Evolutionary conservation across 2,797 vertebrate species (phyloP), one percentile per base, ranked within the genome.

Genomic region (Gallirallus australis): DNA sequence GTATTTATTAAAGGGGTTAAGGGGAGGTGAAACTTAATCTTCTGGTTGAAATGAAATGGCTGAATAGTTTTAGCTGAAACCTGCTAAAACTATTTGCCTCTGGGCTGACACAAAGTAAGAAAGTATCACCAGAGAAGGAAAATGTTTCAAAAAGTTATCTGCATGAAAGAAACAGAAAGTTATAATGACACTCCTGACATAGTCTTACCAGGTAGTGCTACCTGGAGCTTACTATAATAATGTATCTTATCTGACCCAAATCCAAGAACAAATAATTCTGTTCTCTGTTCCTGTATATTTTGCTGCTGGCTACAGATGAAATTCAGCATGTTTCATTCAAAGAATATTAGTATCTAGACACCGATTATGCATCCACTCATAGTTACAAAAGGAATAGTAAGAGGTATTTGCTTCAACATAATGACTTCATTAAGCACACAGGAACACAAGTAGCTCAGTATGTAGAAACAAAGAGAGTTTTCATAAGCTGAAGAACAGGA

Each of bases 391-490:
- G 57, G 25, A 95, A 82, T 11, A 72, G 40, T 48, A 47, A 86
- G 79, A 47, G 28, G 4, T 61, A 33, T 95, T 94, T 27, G 9
- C 53, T 88, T 92, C 83, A 57, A 30, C 21, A 28, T 78, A 82
- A 91, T 82, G 64, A 63, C 60, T 94, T 93, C 35, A 64, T 94
- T 96, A 92, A 86, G 73, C 33, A 83, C 87, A 82, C 2, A 7
- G 71, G 37, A 94, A 76, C 78, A 61, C 52, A 89, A 82, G 76
- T 47, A 86, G 15, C 47, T 94, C 60, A 19, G 28, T 73, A 59
- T 13, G 30, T 23, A 71, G 89, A 70, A 75, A 64, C n/a, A 89
- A 69, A 91, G 37, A 52, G 23, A 80, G 12, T 53, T 93, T 76
- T 71, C 16, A 3, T 57, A 69, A 77, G 37, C 9, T 50, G 27